Evolutionary conservation across 2,797 vertebrate genomes (phyloP).

Genomic region (Manis javanica): DNA sequence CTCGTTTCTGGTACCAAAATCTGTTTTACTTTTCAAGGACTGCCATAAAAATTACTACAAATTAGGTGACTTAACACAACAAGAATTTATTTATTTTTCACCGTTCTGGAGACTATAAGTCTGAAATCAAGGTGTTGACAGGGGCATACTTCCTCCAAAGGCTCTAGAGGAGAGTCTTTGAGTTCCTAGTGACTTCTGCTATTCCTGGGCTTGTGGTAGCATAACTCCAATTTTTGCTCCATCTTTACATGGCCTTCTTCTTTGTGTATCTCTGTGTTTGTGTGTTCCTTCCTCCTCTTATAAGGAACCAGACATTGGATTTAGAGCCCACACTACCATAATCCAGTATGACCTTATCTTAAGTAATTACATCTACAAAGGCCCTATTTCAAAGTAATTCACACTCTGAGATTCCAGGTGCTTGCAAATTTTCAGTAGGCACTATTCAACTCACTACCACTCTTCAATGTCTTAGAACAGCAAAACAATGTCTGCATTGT

Average conservation of each 20-base stretch:
- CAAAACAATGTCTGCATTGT: not conserved
- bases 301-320: not conserved
- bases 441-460: not conserved
- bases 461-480: not conserved
- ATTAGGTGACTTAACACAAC: not conserved
- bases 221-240: not conserved
- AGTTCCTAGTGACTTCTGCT: not conserved
- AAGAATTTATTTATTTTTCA: not conserved
- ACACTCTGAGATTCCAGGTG: not conserved
- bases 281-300: not conserved
- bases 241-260: not conserved
- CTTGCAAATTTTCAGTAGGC: not conserved
- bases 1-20: constrained; percentile 8
- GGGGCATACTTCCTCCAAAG: not conserved
- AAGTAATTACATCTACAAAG: not conserved
- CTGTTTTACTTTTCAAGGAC: not conserved
- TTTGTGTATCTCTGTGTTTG: not conserved
- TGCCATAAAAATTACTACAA: not conserved
- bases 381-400: not conserved
- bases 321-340: not conserved
- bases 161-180: not conserved
- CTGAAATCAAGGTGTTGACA: not conserved
- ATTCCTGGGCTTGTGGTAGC: not conserved
- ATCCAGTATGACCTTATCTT: not conserved
- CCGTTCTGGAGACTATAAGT: not conserved